A percentile compares a stretch with the other conserved stretches of the same genome.
Conservation (phyloP, 2,797 vertebrate genomes). For the Zenarchopterus dispar region DNA sequence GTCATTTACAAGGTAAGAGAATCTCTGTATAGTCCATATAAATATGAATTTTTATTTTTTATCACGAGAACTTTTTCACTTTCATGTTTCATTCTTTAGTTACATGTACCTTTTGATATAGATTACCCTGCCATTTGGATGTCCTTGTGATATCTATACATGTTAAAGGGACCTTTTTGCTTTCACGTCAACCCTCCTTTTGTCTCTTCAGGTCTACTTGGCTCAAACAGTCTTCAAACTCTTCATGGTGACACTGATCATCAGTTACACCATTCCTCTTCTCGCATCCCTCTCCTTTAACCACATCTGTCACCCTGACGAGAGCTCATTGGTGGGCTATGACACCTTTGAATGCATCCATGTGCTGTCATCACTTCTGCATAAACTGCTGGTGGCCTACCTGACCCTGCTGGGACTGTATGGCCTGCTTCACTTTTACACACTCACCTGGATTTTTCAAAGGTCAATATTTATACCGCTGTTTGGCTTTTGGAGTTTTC, state of each 20-base stretch:
- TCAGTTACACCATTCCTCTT: conserved; percentile 80
- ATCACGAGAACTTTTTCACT: too few relatives aligned
- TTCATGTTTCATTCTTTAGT: too few relatives aligned
- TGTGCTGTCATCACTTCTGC: conserved; percentile 82
- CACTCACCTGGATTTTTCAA: conserved; percentile 83
- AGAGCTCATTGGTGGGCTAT: conserved; percentile 79
- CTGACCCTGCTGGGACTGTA: conserved; percentile 80
- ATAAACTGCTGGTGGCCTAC: conserved; percentile 83
- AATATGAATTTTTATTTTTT: too few relatives aligned
- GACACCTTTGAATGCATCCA: conserved; percentile 83
- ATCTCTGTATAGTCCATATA: neutral
- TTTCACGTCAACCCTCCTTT: neutral
- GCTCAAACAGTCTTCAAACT: conserved; percentile 84
- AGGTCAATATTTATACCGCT: conserved; percentile 59
- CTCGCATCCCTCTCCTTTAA: conserved; percentile 81
- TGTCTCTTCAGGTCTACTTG: conserved; percentile 78
- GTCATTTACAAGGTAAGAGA: conserved; percentile 82
- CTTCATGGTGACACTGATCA: conserved; percentile 73
- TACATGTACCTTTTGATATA: too few relatives aligned
- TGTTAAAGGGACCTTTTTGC: too few relatives aligned
- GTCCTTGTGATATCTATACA: neutral
- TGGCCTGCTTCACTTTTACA: conserved; percentile 80
- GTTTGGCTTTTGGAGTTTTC: neutral
- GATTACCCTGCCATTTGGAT: neutral
- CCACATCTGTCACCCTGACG: conserved; percentile 78